Evolutionary conservation across 2,888 invertebrate species (phyloP).

Genomic region (Notocelia uddmanniana): DNA sequence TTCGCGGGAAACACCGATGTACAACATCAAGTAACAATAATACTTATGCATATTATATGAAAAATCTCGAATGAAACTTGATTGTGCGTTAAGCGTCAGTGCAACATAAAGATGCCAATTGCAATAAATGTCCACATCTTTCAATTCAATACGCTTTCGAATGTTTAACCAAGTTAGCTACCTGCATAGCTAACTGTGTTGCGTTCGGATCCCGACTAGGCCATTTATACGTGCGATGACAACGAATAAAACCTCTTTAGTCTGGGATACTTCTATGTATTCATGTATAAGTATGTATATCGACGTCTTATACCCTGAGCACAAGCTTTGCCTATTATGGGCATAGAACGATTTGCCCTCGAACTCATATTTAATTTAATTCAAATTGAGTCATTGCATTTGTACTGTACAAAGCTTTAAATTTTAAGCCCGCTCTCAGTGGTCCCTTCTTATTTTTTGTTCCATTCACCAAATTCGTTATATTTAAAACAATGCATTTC

Average conservation of each 20-base stretch:
- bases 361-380: neutral
- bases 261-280: too few relatives aligned
- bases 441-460: slow-evolving; percentile 26
- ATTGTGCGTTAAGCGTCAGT: neutral
- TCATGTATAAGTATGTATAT: too few relatives aligned
- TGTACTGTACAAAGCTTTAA: slow-evolving; percentile 6
- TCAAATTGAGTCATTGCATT: neutral
- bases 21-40: slow-evolving; percentile 17
- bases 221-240: too few relatives aligned
- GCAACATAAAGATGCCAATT: neutral
- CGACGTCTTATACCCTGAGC: too few relatives aligned
- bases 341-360: too few relatives aligned
- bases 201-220: too few relatives aligned
- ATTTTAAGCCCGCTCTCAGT: slow-evolving; percentile 17
- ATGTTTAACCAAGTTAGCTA: too few relatives aligned
- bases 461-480: neutral
- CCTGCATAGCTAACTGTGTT: too few relatives aligned
- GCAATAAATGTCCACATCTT: neutral
- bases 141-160: neutral
- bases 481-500: neutral
- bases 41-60: neutral
- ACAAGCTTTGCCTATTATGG: too few relatives aligned
- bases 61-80: slow-evolving; percentile 42
- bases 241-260: too few relatives aligned
- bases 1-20: neutral